A percentile compares a stretch with the other conserved stretches of the same genome.
These are phyloP conservation scores for Latrodectus hesperus DNA, from an alignment of 2,888 invertebrate species.

Conservation along the genomic window DNA sequence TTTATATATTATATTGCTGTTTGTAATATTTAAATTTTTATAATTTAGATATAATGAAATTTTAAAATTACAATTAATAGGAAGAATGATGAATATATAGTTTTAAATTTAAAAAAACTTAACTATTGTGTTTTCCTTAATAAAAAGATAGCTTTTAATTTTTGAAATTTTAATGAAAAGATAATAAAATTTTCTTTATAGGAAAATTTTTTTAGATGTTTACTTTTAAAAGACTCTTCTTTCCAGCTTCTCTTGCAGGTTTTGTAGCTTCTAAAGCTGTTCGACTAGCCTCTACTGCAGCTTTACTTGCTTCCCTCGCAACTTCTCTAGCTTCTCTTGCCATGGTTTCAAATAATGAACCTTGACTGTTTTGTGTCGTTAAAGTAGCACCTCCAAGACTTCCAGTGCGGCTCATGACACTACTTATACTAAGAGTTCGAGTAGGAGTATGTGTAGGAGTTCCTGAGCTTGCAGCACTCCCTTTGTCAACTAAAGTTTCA, in stretches of 20 bases:
- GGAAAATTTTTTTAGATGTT: too few relatives aligned
- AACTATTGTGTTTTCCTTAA: too few relatives aligned
- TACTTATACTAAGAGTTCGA: conserved; percentile 70
- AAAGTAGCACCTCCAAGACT: conserved; percentile 54
- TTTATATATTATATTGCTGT: too few relatives aligned
- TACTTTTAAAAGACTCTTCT: conserved; percentile 76
- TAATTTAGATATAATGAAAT: too few relatives aligned
- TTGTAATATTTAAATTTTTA: too few relatives aligned
- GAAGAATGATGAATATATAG: too few relatives aligned
- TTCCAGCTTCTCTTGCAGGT: conserved; percentile 90
- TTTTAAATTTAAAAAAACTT: too few relatives aligned
- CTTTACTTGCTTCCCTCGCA: conserved; percentile 89
- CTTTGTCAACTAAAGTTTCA: conserved; percentile 64
- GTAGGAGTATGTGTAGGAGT: conserved; percentile 68
- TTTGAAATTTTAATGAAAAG: too few relatives aligned
- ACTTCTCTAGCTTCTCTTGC: conserved; percentile 91
- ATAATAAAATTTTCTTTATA: too few relatives aligned
- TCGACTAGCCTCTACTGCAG: conserved; percentile 88
- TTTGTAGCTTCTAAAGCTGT: conserved; percentile 90
- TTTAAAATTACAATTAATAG: too few relatives aligned
- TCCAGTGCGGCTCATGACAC: conserved; percentile 70
- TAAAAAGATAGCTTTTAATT: too few relatives aligned
- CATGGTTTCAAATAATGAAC: conserved; percentile 90
- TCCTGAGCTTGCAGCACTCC: conserved; percentile 63
- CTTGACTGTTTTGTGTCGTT: conserved; percentile 82